Evolutionary conservation across 2,113 vertebrate genomes (phyloP).

Genomic region (Rhodinocichla rosea): DNA sequence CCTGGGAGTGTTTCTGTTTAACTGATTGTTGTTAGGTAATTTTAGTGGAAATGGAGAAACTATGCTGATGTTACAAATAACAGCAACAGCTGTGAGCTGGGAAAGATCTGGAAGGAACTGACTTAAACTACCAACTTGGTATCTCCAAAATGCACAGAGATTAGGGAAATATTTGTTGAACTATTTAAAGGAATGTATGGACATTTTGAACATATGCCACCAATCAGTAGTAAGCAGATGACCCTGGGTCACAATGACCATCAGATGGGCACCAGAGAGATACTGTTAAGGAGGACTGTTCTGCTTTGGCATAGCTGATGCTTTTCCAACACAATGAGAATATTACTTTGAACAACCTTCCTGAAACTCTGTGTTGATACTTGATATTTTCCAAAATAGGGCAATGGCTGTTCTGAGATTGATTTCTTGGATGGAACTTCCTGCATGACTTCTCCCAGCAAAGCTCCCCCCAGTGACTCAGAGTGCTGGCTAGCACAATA

Average conservation of each 20-base stretch:
- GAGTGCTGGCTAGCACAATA: not conserved
- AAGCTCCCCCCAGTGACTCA: constrained; percentile 34
- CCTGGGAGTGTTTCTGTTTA: not conserved
- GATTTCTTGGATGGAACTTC: not conserved
- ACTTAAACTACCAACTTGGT: not conserved
- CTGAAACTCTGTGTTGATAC: not conserved
- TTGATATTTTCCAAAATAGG: not conserved
- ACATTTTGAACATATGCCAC: not conserved
- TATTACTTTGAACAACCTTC: not conserved
- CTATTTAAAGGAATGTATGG: constrained; percentile 2
- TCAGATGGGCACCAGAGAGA: not conserved
- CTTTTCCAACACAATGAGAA: not conserved
- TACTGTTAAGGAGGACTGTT: not conserved
- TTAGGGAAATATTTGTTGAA: not conserved
- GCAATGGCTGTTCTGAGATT: not conserved
- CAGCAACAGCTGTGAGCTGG: not conserved
- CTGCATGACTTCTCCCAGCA: not conserved
- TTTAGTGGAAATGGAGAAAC: not conserved
- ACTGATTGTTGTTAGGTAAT: not conserved
- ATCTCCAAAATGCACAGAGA: not conserved
- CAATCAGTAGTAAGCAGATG: not conserved
- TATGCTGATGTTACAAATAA: not conserved
- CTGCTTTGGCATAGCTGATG: not conserved
- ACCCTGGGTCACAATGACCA: not conserved
- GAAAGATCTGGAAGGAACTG: not conserved